Evolutionary conservation across 2,797 vertebrate species (phyloP), one percentile per base, ranked within the genome.

Genomic region (Kryptopterus vitreolus): DNA sequence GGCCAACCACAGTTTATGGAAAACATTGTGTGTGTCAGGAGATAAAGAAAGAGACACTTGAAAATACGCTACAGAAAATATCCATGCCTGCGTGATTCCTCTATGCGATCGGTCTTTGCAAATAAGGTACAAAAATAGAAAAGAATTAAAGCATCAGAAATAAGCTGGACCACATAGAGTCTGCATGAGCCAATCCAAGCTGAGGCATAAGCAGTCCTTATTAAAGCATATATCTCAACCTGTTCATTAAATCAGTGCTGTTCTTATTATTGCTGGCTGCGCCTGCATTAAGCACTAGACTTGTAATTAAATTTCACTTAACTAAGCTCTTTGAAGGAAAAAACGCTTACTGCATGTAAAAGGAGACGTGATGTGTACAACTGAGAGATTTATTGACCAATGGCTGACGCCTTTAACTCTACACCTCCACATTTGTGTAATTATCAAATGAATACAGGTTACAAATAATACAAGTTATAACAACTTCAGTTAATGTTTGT

Each of bases 171-270:
- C 78, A 84, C 62, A 71, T 13, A 66, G 63, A 61, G 65, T 72
- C 83, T 82, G 73, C 61, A 24, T 20, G 76, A 58, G 38, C 82
- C 77, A 87, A 82, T 66, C 69, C 87, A 85, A 84, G 69, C 31
- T 66, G 74, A 43, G 82, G 62, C 75, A 58, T 73, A 76, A 59
- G 20, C 33, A 18, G 24, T 63, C 26, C 71, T 85, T 83, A 82
- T 82, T 86, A 35, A 9, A 86, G 65, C 65, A 65, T 78, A 80
- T 84, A 81, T 81, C 86, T 88, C 85, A 90, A 81, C 81, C 86
- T 88, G 83, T 87, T 87, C 87, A 89, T 92, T 91, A 85, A 88
- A 91, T 91, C 86, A 87, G 85, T 84, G 82, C 82, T 83, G 70
- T 83, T 81, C 82, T 85, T 82, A 83, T 88, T 82, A 84, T 85